These are phyloP conservation scores for Drosophila anomelani DNA, from an alignment of 2,888 invertebrate species.

Conservation along the genomic window DNA sequence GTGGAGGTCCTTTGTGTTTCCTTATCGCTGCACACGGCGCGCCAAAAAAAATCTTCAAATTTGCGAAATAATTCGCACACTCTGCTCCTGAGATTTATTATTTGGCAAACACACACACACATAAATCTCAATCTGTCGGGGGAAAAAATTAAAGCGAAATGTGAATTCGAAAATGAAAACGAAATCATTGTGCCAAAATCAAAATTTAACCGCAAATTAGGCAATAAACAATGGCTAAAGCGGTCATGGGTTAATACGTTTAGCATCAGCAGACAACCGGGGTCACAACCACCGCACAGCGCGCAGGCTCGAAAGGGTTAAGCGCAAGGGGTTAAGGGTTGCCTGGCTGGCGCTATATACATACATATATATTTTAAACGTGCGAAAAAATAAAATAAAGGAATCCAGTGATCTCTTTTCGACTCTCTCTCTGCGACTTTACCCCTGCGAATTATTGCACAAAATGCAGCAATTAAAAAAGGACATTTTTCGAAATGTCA, in stretches of 20 bases:
- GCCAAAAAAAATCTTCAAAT: conserved; percentile 30
- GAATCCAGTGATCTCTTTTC: conserved; percentile 8
- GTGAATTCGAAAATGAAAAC: conserved; percentile 46
- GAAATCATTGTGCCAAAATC: conserved; percentile 65
- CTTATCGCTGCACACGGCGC: conserved; percentile 51
- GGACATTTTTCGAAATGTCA: not conserved
- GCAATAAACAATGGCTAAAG: conserved; percentile 74
- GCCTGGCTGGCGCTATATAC: conserved; percentile 14
- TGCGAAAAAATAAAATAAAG: conserved; percentile 26
- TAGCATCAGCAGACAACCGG: conserved; percentile 62
- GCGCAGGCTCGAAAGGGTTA: conserved; percentile 27
- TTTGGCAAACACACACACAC: conserved; percentile 48
- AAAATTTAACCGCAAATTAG: conserved; percentile 74
- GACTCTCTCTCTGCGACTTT: conserved; percentile 10
- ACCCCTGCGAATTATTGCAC: not conserved
- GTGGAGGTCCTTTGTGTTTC: conserved; percentile 37
- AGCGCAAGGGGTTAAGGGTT: conserved; percentile 53
- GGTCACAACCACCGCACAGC: conserved; percentile 26
- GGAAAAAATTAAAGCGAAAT: conserved; percentile 9
- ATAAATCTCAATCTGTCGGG: conserved; percentile 75
- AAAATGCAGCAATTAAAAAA: conserved; percentile 11
- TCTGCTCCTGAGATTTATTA: conserved; percentile 52
- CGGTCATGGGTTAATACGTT: conserved; percentile 77
- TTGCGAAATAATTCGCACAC: conserved; percentile 45
- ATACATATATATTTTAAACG: conserved; percentile 25